Percentiles rank a stretch among this genome's conserved stretches.
Conservation (phyloP, 2,888 invertebrate genomes). For the Cheilosia scutellata region DNA sequence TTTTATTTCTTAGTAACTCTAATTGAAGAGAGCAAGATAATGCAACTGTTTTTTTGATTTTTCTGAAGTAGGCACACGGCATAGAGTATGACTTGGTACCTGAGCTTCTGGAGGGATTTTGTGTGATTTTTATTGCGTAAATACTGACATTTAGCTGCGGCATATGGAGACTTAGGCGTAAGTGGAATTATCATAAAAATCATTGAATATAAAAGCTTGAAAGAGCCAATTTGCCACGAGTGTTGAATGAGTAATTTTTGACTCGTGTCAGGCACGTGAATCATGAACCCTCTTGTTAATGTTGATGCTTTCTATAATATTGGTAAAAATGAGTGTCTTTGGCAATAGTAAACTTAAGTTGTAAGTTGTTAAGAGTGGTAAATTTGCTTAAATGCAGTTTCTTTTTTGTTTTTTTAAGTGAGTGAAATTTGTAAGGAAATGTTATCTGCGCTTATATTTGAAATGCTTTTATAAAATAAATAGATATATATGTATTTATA, state of each 20-base stretch:
- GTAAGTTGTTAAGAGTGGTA: too few relatives aligned
- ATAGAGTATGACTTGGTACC: neutral
- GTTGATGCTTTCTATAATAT: constrained; percentile 37
- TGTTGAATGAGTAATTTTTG: constrained; percentile 37
- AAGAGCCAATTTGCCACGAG: constrained; percentile 36
- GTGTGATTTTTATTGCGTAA: constrained; percentile 69
- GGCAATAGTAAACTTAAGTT: neutral
- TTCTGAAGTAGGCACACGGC: neutral
- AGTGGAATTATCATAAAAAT: constrained; percentile 45
- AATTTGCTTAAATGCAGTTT: too few relatives aligned
- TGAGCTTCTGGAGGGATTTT: constrained; percentile 2
- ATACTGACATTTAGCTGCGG: constrained; percentile 60
- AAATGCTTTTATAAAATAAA: too few relatives aligned
- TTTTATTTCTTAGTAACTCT: constrained; percentile 4
- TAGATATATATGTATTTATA: too few relatives aligned
- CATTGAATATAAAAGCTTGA: constrained; percentile 31
- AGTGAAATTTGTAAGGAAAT: too few relatives aligned
- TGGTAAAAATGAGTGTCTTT: constrained; percentile 14
- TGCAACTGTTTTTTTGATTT: constrained; percentile 44
- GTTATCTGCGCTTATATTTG: too few relatives aligned
- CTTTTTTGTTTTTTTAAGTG: too few relatives aligned
- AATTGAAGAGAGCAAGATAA: constrained; percentile 23
- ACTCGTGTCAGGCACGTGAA: constrained; percentile 41
- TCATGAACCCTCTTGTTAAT: neutral
- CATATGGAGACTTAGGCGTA: constrained; percentile 15